Evolutionary conservation across 2,797 vertebrate genomes (phyloP), one percentile per base, ranked within the genome.

Genomic region (Melanogrammus aeglefinus): DNA sequence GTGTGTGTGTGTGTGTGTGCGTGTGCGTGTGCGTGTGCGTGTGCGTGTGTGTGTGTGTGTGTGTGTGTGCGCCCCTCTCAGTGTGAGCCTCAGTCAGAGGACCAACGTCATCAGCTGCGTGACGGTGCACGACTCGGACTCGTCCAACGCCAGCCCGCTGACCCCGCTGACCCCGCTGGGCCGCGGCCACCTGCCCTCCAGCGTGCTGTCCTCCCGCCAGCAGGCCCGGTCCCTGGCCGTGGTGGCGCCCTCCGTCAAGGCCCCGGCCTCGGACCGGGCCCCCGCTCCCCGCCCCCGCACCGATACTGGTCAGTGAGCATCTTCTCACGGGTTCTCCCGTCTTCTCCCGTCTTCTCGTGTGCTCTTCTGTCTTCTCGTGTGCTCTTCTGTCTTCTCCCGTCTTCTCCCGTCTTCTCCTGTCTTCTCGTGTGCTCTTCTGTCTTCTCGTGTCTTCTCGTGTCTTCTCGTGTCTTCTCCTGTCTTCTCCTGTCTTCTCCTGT

Each of bases 91-190:
- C 91, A 96, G 96, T 90, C 96, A 98, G 85, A 95, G 98, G 85
- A 95, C 97, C 27, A 99, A 99, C 1, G 98, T 99, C 57, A 99
- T 99, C 95, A 99, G 97, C 94, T 99, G 98, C 21, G 96, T 99
- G 80, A 99, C 98, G 0, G 97, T 99, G 77, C 98, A 98, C 3
- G 98, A 99, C 85, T 99, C 98, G 0, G 97, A 99, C 92, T 98
- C 97, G 0, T 99, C 98, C 41, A 93, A 95, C 72, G 95, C 90
- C 87, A 99, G 98, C 88, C 97, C 97, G 1, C 96, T 97, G 69
- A 93, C 96, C 76, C 89, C 96, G 18, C 95, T 95, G 63, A 94
- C 94, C 0, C 75, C 63, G 24, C 63, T 69, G 63, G 63, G 63
- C 85, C 95, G 87, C 89, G 88, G 84, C 57, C 84, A 86, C 1